A percentile compares a stretch with the other conserved stretches of the same genome.
Evolutionary conservation across 2,797 vertebrate genomes (phyloP).

Genomic region (Hoplostethus atlanticus): DNA sequence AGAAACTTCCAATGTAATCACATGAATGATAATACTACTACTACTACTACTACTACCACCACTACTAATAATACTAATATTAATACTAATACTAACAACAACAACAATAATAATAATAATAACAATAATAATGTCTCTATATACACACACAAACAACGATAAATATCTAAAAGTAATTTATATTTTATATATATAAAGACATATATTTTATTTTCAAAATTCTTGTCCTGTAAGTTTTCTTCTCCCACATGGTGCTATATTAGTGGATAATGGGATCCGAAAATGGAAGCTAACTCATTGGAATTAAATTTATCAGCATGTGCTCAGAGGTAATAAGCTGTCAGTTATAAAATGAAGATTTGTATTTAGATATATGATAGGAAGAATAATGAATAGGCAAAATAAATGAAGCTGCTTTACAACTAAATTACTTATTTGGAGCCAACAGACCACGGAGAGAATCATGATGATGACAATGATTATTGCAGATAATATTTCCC

Average conservation of each 20-base stretch:
- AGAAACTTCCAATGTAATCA: neutral
- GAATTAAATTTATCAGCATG: conserved; percentile 90
- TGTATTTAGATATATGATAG: conserved; percentile 91
- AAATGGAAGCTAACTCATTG: conserved; percentile 88
- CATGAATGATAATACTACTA: neutral
- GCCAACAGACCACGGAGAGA: conserved; percentile 81
- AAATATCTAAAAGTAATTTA: conserved; percentile 5
- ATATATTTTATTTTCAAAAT: conserved; percentile 53
- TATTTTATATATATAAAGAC: conserved; percentile 26
- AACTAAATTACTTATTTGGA: conserved; percentile 88
- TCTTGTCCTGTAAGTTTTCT: conserved; percentile 65
- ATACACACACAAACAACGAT: neutral
- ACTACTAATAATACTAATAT: neutral
- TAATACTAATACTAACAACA: neutral
- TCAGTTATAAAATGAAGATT: conserved; percentile 90
- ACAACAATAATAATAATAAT: neutral
- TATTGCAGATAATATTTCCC: conserved; percentile 82
- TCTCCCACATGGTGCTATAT: conserved; percentile 80
- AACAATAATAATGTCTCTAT: conserved; percentile 2
- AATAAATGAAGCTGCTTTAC: conserved; percentile 87
- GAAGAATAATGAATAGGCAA: conserved; percentile 86
- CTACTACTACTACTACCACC: neutral
- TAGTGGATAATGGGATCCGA: conserved; percentile 86
- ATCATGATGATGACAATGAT: conserved; percentile 83
- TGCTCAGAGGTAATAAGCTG: conserved; percentile 90